Evolutionary conservation across 2,113 vertebrate genomes (phyloP), one percentile per base, ranked within the genome.

Genomic region (Oplegnathus fasciatus): DNA sequence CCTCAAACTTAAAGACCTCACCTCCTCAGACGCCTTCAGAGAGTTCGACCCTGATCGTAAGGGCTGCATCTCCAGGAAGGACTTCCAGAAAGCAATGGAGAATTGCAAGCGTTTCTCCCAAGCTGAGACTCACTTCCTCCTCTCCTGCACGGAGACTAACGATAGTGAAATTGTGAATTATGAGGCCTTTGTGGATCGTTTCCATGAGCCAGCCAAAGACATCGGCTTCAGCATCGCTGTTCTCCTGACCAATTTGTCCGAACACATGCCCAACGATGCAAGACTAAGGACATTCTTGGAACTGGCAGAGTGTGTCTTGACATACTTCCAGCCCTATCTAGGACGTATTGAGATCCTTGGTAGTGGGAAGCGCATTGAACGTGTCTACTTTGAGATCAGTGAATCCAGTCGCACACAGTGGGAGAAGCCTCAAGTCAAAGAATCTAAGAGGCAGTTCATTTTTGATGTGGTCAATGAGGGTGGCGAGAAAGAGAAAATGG

Each of bases 381-480:
- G 98, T 0, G 97, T 99, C 30, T 99, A 99, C 91, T 99, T 99
- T 89, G 97, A 98, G 93, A 99, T 99, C 94, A 99, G 97, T 2
- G 96, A 98, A 91, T 97, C 98, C 24, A 99, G 97, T 92, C 96
- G 98, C 30, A 97, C 96, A 4, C 98, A 99, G 85, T 99, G 98
- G 98, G 98, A 99, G 92, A 99, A 99, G 84, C 98, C 98, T 4
- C 97, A 99, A 92, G 98, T 99, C 30, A 99, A 99, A 92, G 98
- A 99, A 88, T 99, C 98, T 60, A 99, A 99, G 76, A 93, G 97
- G 7, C 98, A 99, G 87, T 99, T 99, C 91, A 98, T 99, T 87
- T 99, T 99, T 28, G 97, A 98, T 37, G 97, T 99, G 54, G 97
- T 99, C 74, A 99, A 99, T 1, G 94, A 98, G 90, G 97, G 97